These are phyloP conservation scores for Plagiodera versicolora DNA, from an alignment of 2,888 invertebrate genomes.

Conservation along the genomic window DNA sequence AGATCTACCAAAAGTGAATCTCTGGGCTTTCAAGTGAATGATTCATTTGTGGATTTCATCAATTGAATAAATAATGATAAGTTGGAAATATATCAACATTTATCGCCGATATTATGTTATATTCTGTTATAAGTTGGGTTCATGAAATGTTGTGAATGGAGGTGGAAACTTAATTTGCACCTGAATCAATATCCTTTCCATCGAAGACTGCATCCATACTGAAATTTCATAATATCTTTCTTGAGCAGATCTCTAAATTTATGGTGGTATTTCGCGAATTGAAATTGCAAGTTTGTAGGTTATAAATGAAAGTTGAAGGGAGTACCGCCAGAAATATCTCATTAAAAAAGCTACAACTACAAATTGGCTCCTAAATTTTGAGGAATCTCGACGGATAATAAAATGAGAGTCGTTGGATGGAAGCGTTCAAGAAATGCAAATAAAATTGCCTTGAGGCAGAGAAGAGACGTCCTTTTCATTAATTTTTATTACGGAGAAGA, in stretches of 20 bases:
- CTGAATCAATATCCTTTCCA: too few species aligned
- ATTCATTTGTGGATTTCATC: too few species aligned
- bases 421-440: conserved; percentile 8
- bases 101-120: too few species aligned
- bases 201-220: too few species aligned
- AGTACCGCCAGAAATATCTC: conserved; percentile 26
- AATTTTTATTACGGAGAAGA: conserved; percentile 13
- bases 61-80: too few species aligned
- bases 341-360: conserved; percentile 33
- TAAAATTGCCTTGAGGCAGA: conserved; percentile 5
- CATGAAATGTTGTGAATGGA: too few species aligned
- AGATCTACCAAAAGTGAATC: too few species aligned
- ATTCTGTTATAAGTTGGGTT: too few species aligned
- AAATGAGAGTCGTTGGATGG: background rate
- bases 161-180: too few species aligned
- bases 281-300: conserved; percentile 36
- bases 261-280: conserved; percentile 44
- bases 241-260: conserved; percentile 38
- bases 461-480: conserved; percentile 5
- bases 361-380: conserved; percentile 25
- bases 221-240: conserved; percentile 23
- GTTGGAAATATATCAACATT: too few species aligned
- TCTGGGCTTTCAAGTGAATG: too few species aligned
- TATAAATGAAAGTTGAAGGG: conserved; percentile 32
- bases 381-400: conserved; percentile 15